Evolutionary conservation across 2,797 vertebrate genomes (phyloP).

Genomic region (Monodelphis domestica): DNA sequence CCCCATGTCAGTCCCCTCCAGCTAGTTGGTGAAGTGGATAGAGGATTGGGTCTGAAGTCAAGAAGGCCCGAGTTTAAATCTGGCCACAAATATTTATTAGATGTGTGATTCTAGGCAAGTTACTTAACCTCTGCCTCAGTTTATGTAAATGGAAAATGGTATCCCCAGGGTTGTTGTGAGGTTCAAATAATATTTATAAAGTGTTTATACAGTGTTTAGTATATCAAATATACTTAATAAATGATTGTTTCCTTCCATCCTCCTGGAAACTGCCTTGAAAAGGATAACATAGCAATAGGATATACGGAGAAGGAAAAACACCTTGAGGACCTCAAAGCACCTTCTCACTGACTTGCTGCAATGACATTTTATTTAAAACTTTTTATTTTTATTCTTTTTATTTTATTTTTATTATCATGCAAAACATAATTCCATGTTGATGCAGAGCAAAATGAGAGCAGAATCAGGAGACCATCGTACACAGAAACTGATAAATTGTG

Average conservation of each 20-base stretch:
- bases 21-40: background rate
- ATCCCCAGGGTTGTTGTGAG: background rate
- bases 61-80: background rate
- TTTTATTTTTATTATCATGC: too few species aligned
- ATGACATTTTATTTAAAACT: too few species aligned
- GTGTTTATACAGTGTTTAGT: background rate
- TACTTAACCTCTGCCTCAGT: background rate
- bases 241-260: background rate
- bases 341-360: background rate
- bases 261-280: background rate
- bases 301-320: background rate
- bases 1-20: too few species aligned
- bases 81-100: background rate
- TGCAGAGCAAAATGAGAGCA: too few species aligned
- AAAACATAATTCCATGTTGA: too few species aligned
- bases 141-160: background rate
- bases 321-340: background rate
- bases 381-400: too few species aligned
- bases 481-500: too few species aligned
- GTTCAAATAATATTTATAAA: background rate
- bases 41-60: background rate
- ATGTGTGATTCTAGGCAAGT: background rate
- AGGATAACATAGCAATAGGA: background rate
- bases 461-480: too few species aligned
- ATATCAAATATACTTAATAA: background rate